phyloP scores from a whole-genome alignment of 2,113 vertebrate species.

The Ptilorrhoa leucosticta region DNA sequence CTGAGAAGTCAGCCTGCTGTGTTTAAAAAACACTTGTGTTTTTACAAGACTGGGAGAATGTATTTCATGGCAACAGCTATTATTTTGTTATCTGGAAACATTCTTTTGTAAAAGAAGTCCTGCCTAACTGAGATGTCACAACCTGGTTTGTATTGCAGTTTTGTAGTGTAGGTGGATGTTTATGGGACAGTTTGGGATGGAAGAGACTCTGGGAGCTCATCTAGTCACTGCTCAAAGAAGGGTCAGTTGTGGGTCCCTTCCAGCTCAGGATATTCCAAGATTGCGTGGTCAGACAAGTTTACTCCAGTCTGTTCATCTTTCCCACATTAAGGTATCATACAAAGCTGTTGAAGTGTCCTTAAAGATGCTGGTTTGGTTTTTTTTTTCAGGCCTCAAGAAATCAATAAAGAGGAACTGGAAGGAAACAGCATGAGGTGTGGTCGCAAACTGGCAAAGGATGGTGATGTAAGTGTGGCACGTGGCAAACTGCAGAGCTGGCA shows the following conservation, averaged over 20 bases:
- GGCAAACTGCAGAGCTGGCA: background rate
- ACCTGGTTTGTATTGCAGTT: background rate
- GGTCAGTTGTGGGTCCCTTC: background rate
- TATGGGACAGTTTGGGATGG: background rate
- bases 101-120: background rate
- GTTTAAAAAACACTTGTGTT: background rate
- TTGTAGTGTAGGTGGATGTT: background rate
- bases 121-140: background rate
- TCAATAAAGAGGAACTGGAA: slow-evolving; percentile 93
- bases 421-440: slow-evolving; percentile 94
- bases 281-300: background rate
- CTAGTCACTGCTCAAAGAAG: background rate
- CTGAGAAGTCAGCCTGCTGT: background rate
- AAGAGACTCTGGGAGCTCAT: background rate
- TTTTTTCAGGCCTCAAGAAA: slow-evolving; percentile 86
- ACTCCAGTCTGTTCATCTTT: background rate
- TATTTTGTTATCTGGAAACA: background rate
- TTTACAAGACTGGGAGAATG: background rate
- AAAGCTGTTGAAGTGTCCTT: background rate
- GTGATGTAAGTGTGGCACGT: slow-evolving; percentile 84
- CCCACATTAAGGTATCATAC: background rate
- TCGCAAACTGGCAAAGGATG: slow-evolving; percentile 92
- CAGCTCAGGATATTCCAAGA: background rate
- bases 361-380: background rate
- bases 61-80: background rate